These are phyloP conservation scores for Drosophila parvula DNA, from an alignment of 1,140 invertebrate species.

Conservation along the genomic window DNA sequence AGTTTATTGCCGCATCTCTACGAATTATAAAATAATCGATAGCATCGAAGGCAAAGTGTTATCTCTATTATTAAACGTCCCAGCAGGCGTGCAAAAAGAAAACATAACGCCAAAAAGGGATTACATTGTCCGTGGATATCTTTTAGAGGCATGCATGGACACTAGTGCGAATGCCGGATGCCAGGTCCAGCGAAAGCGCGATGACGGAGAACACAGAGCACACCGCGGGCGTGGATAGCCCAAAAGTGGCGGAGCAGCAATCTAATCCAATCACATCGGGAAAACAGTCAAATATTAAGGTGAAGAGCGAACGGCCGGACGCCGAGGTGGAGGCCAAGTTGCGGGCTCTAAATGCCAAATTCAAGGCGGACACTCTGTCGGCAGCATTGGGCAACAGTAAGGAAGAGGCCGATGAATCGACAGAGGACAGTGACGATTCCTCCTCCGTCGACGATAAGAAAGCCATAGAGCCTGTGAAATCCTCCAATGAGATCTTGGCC, in stretches of 20 bases:
- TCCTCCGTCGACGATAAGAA: conserved; percentile 77
- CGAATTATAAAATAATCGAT: conserved; percentile 7
- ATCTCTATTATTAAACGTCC: conserved; percentile 34
- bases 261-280: not conserved
- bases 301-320: conserved; percentile 64
- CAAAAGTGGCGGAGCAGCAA: conserved; percentile 22
- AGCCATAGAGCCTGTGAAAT: conserved; percentile 85
- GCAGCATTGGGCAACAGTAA: conserved; percentile 5
- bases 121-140: not conserved
- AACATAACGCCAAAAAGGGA: conserved; percentile 17
- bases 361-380: conserved; percentile 34
- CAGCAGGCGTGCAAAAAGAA: conserved; percentile 38
- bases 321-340: conserved; percentile 66
- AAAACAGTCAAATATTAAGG: conserved; percentile 20
- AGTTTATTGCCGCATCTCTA: not conserved
- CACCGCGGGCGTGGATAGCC: conserved; percentile 31
- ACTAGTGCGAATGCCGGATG: conserved; percentile 7
- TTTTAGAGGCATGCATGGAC: conserved; percentile 8
- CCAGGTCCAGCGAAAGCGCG: conserved; percentile 11
- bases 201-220: conserved; percentile 66
- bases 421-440: conserved; percentile 24
- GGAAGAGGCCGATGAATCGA: conserved; percentile 17
- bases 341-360: conserved; percentile 55
- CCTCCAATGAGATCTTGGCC: conserved; percentile 91
- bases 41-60: not conserved